A percentile compares a stretch with the other conserved stretches of the same genome.
phyloP scores from a whole-genome alignment of 2,888 invertebrate species.

The Exephanes ischioxanthus region DNA sequence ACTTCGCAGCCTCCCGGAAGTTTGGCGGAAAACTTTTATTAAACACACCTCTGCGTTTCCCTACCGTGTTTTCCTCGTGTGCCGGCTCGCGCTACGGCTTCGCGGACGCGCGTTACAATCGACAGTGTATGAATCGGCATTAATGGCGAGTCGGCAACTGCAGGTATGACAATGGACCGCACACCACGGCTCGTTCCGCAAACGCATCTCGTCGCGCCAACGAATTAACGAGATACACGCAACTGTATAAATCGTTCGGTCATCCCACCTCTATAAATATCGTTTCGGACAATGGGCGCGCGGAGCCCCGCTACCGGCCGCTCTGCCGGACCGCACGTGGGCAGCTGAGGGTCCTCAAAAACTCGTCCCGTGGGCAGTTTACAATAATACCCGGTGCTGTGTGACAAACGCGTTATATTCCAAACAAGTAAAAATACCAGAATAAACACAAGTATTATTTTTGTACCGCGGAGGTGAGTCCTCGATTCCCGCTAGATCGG shows the following conservation, averaged over 20 bases:
- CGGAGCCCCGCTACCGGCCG: conserved; percentile 73
- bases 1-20: not conserved
- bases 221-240: conserved; percentile 36
- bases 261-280: conserved; percentile 83
- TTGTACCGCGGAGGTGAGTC: conserved; percentile 5
- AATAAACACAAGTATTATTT: conserved; percentile 20
- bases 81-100: not conserved
- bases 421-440: conserved; percentile 39
- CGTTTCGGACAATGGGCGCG: conserved; percentile 70
- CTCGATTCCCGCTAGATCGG: conserved; percentile 18
- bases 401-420: conserved; percentile 34
- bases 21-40: not conserved
- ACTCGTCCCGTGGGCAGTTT: conserved; percentile 59
- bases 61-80: not conserved
- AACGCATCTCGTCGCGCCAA: conserved; percentile 26
- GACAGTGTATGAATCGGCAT: conserved; percentile 54
- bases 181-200: conserved; percentile 45
- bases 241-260: conserved; percentile 82
- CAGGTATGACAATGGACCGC: conserved; percentile 72
- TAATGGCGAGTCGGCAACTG: conserved; percentile 45
- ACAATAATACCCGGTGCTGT: conserved; percentile 3
- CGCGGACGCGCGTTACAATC: conserved; percentile 13
- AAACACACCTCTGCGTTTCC: conserved; percentile 1
- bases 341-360: conserved; percentile 79
- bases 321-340: conserved; percentile 60